A percentile compares a stretch with the other conserved stretches of the same genome.
Evolutionary conservation across 2,113 vertebrate species (phyloP).

Genomic region (Brienomyrus longianalis): DNA sequence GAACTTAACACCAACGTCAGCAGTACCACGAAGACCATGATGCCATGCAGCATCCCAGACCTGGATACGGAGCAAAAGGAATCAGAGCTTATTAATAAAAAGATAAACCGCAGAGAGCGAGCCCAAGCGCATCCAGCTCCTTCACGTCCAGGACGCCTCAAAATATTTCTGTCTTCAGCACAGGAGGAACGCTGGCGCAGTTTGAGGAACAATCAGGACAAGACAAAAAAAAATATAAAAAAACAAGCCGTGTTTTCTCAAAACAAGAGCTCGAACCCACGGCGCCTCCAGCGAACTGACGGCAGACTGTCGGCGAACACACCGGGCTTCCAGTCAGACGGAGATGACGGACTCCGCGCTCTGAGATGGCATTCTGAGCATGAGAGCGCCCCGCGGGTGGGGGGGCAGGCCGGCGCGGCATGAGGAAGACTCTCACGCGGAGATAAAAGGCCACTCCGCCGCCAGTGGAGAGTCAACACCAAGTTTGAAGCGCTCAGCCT

Average conservation of each 20-base stretch:
- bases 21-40: constrained; percentile 70
- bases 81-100: neutral
- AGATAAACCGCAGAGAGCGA: neutral
- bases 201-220: neutral
- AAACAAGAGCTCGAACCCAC: neutral
- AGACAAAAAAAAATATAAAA: neutral
- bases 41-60: constrained; percentile 64
- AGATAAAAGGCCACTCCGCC: constrained; percentile 32
- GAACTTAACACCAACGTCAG: constrained; percentile 67
- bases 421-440: neutral
- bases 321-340: neutral
- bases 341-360: neutral
- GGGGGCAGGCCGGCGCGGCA: neutral
- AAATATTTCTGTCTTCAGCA: neutral
- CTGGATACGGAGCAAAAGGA: constrained; percentile 47
- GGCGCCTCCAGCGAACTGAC: neutral
- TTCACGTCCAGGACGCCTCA: neutral
- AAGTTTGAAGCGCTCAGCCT: constrained; percentile 60
- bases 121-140: neutral
- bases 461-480: constrained; percentile 52
- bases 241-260: neutral
- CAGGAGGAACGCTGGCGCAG: neutral
- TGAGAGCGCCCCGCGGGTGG: neutral
- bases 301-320: neutral
- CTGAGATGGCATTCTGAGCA: neutral